Evolutionary conservation across 2,888 invertebrate species (phyloP).

Genomic region (Cordilura impudica): DNA sequence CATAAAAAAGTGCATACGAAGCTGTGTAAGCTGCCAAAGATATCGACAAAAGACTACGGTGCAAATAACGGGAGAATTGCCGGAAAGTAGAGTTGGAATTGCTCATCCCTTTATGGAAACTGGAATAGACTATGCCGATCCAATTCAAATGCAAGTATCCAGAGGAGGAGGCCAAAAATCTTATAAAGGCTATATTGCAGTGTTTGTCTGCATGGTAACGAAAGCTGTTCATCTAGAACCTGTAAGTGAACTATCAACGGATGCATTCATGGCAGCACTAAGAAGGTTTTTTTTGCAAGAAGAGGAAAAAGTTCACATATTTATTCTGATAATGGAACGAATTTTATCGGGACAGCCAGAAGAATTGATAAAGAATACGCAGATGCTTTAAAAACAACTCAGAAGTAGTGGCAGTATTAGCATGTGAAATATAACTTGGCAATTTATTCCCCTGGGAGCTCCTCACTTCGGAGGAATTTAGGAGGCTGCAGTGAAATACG

Average conservation of each 20-base stretch:
- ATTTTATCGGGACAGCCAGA: background rate
- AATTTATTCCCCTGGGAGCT: too few species aligned
- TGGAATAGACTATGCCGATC: background rate
- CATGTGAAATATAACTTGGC: too few species aligned
- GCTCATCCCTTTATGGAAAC: background rate
- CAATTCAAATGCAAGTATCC: background rate
- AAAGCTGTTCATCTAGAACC: background rate
- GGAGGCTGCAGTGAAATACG: too few species aligned
- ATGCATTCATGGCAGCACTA: background rate
- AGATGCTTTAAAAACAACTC: too few species aligned
- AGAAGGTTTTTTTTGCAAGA: background rate
- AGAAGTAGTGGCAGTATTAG: too few species aligned
- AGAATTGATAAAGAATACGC: too few species aligned
- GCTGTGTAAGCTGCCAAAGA: background rate
- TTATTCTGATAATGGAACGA: conserved; percentile 6
- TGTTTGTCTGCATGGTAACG: background rate
- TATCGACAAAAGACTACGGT: background rate
- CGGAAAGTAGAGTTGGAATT: background rate
- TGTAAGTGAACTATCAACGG: background rate
- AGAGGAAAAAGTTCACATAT: background rate
- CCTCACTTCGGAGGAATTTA: too few species aligned
- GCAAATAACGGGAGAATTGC: background rate
- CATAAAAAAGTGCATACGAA: background rate
- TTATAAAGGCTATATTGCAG: background rate
- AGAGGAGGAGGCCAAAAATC: too few species aligned